Base-by-base conservation (phyloP, 2,113 vertebrate species). In the Forbesichthys papilliferus region DNA sequence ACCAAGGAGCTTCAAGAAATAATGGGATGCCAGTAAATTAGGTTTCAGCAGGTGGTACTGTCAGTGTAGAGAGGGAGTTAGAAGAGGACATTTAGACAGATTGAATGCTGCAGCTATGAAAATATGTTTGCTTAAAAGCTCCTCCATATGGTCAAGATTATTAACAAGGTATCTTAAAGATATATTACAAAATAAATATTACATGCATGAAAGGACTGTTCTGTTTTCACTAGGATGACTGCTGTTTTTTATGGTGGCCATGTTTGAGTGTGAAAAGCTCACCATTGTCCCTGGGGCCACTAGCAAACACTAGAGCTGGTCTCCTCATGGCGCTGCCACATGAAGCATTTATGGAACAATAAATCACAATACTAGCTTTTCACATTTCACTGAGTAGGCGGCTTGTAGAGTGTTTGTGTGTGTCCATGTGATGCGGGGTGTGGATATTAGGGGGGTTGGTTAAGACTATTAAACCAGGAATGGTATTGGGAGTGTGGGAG, bases 311-410 rank as follows among this genome's bases (percentile, higher is more conserved):
- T 64, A 59, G 79, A 71, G 64, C 64, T 63, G 74, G 86, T 81
- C 64, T 10, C 79, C 84, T 89, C 71, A 70, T 74, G 61, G 71
- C 57, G 56, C 78, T 78, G 75, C 76, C 79, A 74, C 87, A 86
- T 84, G 79, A 80, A 80, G 80, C 85, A 82, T 93, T 93, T 88
- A 90, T 87, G 77, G 87, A 86, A 90, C 88, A 91, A 88, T 92
- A 84, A 91, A 92, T 90, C 88, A 86, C 77, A 81, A 80, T 69
- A 71, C 69, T 77, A 75, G 84, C 78, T 84, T 78, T 88, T 87
- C 71, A 75, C 73, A 80, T 86, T 85, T 72, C 63, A 70, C 69
- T 16, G 84, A 67, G 82, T 75, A 69, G 64, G 49, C 51, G 64
- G 48, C 46, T 59, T 61, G 62, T n/a, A 52, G 68, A 33, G 20